Base-by-base conservation (phyloP, 2,888 invertebrate genomes). In the Lagria hirta region DNA sequence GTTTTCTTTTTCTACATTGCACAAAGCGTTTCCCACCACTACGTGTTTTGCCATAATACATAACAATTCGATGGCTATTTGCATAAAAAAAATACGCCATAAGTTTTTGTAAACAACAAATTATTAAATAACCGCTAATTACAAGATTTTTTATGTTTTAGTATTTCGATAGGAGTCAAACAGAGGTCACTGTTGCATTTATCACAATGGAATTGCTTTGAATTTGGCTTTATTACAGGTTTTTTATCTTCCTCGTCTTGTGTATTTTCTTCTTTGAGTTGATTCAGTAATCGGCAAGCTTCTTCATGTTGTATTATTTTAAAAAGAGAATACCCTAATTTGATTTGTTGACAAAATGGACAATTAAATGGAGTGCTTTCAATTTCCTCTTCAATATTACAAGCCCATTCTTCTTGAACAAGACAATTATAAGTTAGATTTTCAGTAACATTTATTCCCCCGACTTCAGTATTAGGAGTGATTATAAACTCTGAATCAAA, bases 391-490 rank as follows among this genome's bases (percentile, higher is more conserved):
- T 82, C 79, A 57, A 80, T 74, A 47, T 75, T 77, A 46, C 76
- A 72, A 52, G 83, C 82, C 83, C 86, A 87, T 28, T 82, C 80
- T 21, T 79, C 80, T 61, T 86, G 84, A 1, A 77, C 71, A 6
- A 87, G 70, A 61, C 85, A 82, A 54, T 84, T 84, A 68, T 86
- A 94, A 33, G 88, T 86, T 15, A 95, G 77, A 70, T 86, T 88
- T 55, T 88, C 84, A 0, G 87, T 86, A 4, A 96, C 78, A 66
- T 81, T 81, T 7, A 88, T 73, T 0, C 96, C 96, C 1, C 95
- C 95, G 67, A 90, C 88, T 35, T 77, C 76, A 29, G 76, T 73
- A 69, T 94, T 83, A 0, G 75, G 71, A 17, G 68, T 68, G 30
- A 83, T 75, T 46, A 72, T 60, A 66, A 80, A 88, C 14, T 80